Base-by-base conservation (phyloP, 2,113 vertebrate genomes). In the Cranoglanis bouderius region DNA sequence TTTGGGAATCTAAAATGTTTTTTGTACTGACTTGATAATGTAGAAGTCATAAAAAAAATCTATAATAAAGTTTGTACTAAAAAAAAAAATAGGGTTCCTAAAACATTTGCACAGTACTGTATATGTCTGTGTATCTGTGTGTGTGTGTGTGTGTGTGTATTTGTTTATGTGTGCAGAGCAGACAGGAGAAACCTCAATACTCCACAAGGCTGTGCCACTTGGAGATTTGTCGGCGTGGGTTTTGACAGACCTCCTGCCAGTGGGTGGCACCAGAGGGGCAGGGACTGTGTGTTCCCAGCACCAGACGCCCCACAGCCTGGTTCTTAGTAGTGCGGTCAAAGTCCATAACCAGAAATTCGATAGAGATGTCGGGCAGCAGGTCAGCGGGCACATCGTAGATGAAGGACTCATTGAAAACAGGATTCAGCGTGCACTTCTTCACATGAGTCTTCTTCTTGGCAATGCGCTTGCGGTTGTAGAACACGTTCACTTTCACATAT, bases 391-490 rank as follows among this genome's bases (percentile, higher is more conserved):
- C 97, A 88, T 99, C 98, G 4, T 99, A 99, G 93, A 97, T 98
- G 96, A 99, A 99, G 88, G 98, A 99, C 91, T 99, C 98, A 1
- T 99, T 99, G 96, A 99, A 99, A 92, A 99, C 95, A 0, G 98
- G 98, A 89, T 98, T 98, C 93, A 98, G 95, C 46, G 98, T 99
- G 96, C 98, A 96, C 94, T 99, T 99, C 96, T 99, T 99, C 90
- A 99, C 98, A 3, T 99, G 98, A 0, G 98, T 99, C 90, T 99
- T 99, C 96, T 99, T 99, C 93, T 99, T 99, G 53, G 97, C 98
- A 0, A 99, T 98, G 92, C 98, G 98, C 89, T 98, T 98, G 49
- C 97, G 95, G 5, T 97, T 97, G 0, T 98, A 99, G 92, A 98
- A 99, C n/a, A 99, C 96, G 13, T 99, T 99, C 90, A 99, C 97